A percentile compares a stretch with the other conserved stretches of the same genome.
Evolutionary conservation across 2,888 invertebrate genomes (phyloP).

Genomic region (Lucinisca nassula): DNA sequence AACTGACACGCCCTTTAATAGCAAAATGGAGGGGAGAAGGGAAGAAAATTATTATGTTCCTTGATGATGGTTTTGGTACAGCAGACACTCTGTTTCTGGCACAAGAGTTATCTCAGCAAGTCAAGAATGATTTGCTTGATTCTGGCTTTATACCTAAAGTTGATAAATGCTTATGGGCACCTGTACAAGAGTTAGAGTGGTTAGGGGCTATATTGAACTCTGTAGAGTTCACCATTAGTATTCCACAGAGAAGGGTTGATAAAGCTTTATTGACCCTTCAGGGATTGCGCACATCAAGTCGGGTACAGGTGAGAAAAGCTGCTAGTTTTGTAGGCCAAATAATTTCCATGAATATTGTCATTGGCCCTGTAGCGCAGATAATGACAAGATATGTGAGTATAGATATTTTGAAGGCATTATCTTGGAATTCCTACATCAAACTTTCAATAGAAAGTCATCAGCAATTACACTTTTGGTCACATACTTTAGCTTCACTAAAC

Average conservation of each 20-base stretch:
- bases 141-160: constrained; percentile 46
- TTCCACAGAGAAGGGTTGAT: constrained; percentile 30
- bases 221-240: constrained; percentile 14
- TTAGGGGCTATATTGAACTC: constrained; percentile 48
- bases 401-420: neutral
- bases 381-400: constrained; percentile 1
- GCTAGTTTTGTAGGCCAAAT: constrained; percentile 2
- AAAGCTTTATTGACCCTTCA: neutral
- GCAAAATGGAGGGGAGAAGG: constrained; percentile 56
- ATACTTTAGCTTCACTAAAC: too few species aligned
- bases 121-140: constrained; percentile 36
- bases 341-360: constrained; percentile 21
- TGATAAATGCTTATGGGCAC: constrained; percentile 45
- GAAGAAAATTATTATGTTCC: constrained; percentile 42
- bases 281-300: neutral
- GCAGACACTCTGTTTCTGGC: neutral
- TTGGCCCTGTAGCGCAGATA: neutral
- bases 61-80: constrained; percentile 61
- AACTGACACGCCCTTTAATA: constrained; percentile 43
- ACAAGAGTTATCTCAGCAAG: constrained; percentile 5
- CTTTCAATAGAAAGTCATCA: neutral
- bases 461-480: too few species aligned
- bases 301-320: constrained; percentile 7
- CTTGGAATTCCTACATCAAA: neutral
- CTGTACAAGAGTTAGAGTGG: constrained; percentile 45